phyloP scores from a whole-genome alignment of 2,888 invertebrate genomes.

The Machimus rusticus region DNA sequence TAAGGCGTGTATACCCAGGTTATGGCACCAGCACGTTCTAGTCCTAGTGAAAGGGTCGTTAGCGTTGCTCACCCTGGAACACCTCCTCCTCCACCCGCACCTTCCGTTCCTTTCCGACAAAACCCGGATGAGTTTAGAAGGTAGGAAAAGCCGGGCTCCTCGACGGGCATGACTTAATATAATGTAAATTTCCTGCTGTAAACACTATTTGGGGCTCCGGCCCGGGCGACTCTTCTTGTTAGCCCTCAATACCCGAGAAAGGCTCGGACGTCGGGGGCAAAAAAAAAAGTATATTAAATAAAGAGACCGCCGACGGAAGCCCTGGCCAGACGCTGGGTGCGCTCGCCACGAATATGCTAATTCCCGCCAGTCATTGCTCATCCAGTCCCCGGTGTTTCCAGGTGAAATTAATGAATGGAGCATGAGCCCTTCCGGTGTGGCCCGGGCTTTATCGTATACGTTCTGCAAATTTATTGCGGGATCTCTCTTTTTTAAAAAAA shows the following conservation, averaged over 20 bases:
- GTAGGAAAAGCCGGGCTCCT: background rate
- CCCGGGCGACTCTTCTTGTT: background rate
- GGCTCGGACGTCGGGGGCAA: background rate
- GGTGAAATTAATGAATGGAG: slow-evolving; percentile 20
- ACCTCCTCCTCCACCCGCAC: background rate
- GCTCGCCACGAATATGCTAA: slow-evolving; percentile 6
- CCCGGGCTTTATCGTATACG: background rate
- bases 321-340: background rate
- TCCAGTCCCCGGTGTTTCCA: slow-evolving; percentile 13
- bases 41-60: background rate
- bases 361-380: slow-evolving; percentile 17
- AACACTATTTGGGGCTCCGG: background rate
- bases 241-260: background rate
- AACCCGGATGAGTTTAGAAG: slow-evolving; percentile 7
- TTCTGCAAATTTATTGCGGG: background rate
- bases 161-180: slow-evolving; percentile 21
- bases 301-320: background rate
- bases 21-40: background rate
- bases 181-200: slow-evolving; percentile 33
- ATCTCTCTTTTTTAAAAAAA: background rate
- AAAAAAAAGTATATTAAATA: background rate
- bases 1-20: background rate
- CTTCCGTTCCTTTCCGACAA: background rate
- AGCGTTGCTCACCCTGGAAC: background rate
- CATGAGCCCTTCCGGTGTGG: background rate